A percentile compares a stretch with the other conserved stretches of the same genome.
Conservation (phyloP, 2,113 vertebrate species). For the Poecile atricapillus region DNA sequence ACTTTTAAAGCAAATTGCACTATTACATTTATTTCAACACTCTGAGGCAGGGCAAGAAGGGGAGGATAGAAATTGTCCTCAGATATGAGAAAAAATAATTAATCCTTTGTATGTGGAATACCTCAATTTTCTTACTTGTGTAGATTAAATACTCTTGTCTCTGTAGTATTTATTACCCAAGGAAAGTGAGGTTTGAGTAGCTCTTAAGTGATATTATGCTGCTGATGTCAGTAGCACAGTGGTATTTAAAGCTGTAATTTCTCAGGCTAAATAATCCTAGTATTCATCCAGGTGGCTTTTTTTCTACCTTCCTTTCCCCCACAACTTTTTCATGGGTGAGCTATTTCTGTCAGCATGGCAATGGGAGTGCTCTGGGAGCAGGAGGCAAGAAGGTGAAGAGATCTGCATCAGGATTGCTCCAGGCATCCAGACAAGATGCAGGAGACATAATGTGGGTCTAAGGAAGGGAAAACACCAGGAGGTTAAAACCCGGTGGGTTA, state of each 20-base stretch:
- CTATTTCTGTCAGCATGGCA: neutral
- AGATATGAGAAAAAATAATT: constrained; percentile 35
- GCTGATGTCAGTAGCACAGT: neutral
- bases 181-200: neutral
- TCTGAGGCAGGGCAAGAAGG: neutral
- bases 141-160: constrained; percentile 6
- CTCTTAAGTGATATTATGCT: neutral
- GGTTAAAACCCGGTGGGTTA: neutral
- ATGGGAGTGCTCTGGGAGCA: neutral
- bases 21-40: constrained; percentile 14
- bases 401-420: neutral
- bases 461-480: neutral
- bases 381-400: neutral
- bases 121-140: constrained; percentile 25
- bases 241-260: neutral
- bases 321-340: neutral
- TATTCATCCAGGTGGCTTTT: neutral
- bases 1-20: constrained; percentile 54
- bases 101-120: constrained; percentile 26
- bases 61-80: neutral
- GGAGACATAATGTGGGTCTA: neutral
- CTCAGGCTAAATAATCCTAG: constrained; percentile 1
- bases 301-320: neutral
- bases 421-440: neutral
- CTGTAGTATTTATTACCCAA: neutral